These are phyloP conservation scores for Elachura formosa DNA, from an alignment of 2,113 vertebrate species.

Conservation along the genomic window DNA sequence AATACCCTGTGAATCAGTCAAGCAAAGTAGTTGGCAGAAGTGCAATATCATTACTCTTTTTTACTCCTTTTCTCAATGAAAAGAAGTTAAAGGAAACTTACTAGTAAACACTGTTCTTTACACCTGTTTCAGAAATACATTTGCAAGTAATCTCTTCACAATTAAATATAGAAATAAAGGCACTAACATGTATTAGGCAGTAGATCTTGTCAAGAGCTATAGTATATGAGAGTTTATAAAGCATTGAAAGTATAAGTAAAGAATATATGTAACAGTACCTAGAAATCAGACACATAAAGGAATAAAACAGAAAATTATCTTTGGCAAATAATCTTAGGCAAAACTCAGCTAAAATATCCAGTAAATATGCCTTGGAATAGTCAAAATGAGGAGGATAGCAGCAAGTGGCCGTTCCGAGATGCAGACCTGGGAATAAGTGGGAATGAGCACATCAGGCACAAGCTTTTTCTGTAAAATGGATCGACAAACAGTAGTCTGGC, in stretches of 20 bases:
- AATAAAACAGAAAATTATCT: not conserved
- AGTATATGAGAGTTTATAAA: not conserved
- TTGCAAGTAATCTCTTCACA: not conserved
- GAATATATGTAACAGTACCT: not conserved
- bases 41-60: not conserved
- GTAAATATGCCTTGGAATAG: not conserved
- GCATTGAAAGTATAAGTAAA: not conserved
- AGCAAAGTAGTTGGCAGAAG: slow-evolving; percentile 1
- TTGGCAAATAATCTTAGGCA: not conserved
- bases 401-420: not conserved
- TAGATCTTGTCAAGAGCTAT: not conserved
- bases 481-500: not conserved
- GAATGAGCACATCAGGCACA: not conserved
- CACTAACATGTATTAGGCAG: not conserved
- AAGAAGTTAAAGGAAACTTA: not conserved
- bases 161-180: not conserved
- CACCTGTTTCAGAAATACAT: not conserved
- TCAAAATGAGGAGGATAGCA: not conserved
- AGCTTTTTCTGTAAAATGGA: not conserved
- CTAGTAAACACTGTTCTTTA: not conserved
- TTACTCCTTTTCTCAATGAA: slow-evolving; percentile 18
- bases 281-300: not conserved
- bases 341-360: not conserved
- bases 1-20: slow-evolving; percentile 7
- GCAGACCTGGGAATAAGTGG: not conserved